Evolutionary conservation across 2,113 vertebrate genomes (phyloP).

Genomic region (Melospiza georgiana): DNA sequence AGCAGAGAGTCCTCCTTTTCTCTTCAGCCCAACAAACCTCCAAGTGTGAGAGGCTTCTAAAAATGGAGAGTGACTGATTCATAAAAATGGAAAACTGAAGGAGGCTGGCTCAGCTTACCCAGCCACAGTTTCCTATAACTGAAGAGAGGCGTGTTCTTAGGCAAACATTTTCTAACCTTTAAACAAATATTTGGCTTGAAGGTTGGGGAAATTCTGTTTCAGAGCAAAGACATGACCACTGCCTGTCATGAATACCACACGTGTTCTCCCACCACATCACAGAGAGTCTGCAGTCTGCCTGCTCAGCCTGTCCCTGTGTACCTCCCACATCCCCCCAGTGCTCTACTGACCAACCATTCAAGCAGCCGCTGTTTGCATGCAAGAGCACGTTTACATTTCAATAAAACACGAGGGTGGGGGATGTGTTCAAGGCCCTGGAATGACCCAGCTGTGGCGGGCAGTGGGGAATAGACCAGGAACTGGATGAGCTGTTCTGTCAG

Average conservation of each 20-base stretch:
- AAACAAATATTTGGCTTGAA: conserved; percentile 39
- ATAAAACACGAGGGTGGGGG: neutral
- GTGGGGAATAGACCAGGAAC: neutral
- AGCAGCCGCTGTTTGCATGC: neutral
- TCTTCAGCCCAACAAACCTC: neutral
- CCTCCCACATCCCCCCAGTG: neutral
- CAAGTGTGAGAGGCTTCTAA: neutral
- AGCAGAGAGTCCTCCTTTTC: neutral
- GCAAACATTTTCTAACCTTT: conserved; percentile 12
- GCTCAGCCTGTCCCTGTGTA: accelerated
- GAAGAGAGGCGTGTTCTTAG: neutral
- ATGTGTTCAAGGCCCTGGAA: neutral
- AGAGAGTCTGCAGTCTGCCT: neutral
- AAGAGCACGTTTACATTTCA: neutral
- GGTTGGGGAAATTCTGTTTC: neutral
- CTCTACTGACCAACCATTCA: neutral
- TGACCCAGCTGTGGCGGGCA: neutral
- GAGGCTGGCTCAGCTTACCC: neutral
- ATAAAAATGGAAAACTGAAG: conserved; percentile 42
- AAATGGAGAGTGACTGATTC: conserved; percentile 23
- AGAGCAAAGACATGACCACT: neutral
- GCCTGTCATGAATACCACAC: neutral
- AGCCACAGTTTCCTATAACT: neutral
- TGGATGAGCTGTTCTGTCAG: neutral
- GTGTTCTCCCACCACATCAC: accelerated